Conservation (phyloP, 1,140 invertebrate genomes). For the Lethrus apterus region DNA sequence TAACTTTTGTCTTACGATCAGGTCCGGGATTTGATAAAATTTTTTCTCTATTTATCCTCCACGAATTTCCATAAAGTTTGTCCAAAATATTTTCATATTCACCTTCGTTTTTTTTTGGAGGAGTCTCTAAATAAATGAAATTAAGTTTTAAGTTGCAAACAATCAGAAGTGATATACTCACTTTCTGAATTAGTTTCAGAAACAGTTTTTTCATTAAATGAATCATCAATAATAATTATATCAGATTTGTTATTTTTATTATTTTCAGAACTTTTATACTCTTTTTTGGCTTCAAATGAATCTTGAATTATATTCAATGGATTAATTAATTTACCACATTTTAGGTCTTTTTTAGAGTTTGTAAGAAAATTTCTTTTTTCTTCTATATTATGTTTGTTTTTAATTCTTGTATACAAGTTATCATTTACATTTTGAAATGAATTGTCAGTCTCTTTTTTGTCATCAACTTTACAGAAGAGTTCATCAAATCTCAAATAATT, state of each 20-base stretch:
- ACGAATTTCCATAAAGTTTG: constrained; percentile 33
- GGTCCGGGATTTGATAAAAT: constrained; percentile 29
- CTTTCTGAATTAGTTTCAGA: constrained; percentile 1
- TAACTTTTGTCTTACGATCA: constrained; percentile 7
- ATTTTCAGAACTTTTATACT: background rate
- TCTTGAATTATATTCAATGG: no score
- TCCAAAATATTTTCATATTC: constrained; percentile 29
- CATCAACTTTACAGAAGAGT: constrained; percentile 20
- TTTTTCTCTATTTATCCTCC: constrained; percentile 32
- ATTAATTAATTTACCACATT: no score
- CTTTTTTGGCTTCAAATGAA: background rate
- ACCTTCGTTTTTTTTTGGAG: constrained; percentile 11
- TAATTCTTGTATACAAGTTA: no score
- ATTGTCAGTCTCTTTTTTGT: constrained; percentile 3
- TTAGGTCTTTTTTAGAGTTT: no score
- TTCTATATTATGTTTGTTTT: no score
- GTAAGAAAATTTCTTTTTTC: no score
- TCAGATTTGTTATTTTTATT: background rate
- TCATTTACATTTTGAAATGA: constrained; percentile 2
- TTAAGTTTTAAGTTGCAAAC: background rate
- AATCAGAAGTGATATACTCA: background rate
- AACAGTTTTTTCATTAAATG: constrained; percentile 8
- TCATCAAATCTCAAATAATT: constrained; percentile 28
- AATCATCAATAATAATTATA: constrained; percentile 15
- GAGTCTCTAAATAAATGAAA: constrained; percentile 1